phyloP scores from a whole-genome alignment of 2,888 invertebrate genomes.

The Ryuthela nishihirai region DNA sequence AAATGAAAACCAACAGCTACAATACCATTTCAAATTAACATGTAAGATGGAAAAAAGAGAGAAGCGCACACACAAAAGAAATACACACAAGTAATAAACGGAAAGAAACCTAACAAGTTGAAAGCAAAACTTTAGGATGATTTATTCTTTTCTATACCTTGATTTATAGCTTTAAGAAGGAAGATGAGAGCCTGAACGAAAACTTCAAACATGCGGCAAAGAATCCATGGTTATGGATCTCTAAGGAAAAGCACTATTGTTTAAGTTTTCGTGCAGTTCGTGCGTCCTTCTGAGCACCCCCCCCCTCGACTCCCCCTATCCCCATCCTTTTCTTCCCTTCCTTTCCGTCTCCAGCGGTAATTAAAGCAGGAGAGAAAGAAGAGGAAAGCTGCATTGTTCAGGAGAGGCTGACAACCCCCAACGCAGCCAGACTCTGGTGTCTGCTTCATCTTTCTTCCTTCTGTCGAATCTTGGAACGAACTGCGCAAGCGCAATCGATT shows the following conservation, averaged over 20 bases:
- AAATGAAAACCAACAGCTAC: too few species aligned
- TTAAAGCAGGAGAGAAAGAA: constrained; percentile 34
- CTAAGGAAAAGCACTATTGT: constrained; percentile 36
- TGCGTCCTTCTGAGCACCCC: constrained; percentile 2
- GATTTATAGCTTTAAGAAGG: too few species aligned
- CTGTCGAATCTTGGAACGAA: constrained; percentile 27
- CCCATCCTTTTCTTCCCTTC: constrained; percentile 14
- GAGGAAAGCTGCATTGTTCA: constrained; percentile 21
- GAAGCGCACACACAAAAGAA: too few species aligned
- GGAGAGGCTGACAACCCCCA: constrained; percentile 20
- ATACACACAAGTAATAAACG: too few species aligned
- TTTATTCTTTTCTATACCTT: too few species aligned
- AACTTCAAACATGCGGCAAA: constrained; percentile 20
- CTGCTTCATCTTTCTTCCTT: constrained; percentile 32
- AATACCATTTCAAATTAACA: too few species aligned
- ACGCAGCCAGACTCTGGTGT: constrained; percentile 13
- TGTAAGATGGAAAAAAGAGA: too few species aligned
- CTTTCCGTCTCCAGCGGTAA: constrained; percentile 31
- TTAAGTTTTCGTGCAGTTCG: constrained; percentile 34
- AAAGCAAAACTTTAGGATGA: too few species aligned
- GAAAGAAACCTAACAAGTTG: too few species aligned
- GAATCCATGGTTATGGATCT: constrained; percentile 30
- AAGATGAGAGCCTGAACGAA: too few species aligned
- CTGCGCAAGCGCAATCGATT: constrained; percentile 37
- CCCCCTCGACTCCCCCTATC: constrained; percentile 18